phyloP scores from a whole-genome alignment of 1,140 invertebrate genomes.

The Drosophila tristis region DNA sequence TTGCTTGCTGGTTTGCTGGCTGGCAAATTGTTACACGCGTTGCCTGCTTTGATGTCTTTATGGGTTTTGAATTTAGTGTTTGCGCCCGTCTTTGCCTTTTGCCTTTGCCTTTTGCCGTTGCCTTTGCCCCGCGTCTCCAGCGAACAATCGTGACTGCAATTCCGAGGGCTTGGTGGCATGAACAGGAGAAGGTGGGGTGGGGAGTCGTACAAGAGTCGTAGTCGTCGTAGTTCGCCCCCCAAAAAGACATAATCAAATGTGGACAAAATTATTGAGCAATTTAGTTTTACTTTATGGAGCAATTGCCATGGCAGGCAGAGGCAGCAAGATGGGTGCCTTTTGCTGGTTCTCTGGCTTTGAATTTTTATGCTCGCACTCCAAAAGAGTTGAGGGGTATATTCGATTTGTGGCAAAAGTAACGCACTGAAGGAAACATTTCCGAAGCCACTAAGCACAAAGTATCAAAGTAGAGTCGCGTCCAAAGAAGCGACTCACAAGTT shows the following conservation, averaged over 20 bases:
- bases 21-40: conserved; percentile 83
- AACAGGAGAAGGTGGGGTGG: not conserved
- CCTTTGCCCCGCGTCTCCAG: conserved; percentile 40
- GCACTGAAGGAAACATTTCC: too few relatives aligned
- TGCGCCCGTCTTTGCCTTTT: conserved; percentile 33
- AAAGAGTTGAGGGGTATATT: too few relatives aligned
- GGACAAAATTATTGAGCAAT: conserved; percentile 83
- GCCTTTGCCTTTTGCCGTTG: not conserved
- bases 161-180: conserved; percentile 34
- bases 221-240: conserved; percentile 1
- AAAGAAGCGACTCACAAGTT: too few relatives aligned
- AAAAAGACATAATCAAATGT: conserved; percentile 82
- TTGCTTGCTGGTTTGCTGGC: conserved; percentile 54
- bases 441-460: too few relatives aligned
- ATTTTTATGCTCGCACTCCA: too few relatives aligned
- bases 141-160: conserved; percentile 75
- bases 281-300: conserved; percentile 83
- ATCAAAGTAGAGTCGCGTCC: too few relatives aligned
- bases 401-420: too few relatives aligned
- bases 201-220: not conserved
- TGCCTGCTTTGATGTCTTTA: conserved; percentile 81
- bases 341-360: conserved; percentile 4
- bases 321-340: conserved; percentile 1
- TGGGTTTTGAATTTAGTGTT: conserved; percentile 79
- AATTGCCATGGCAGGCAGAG: conserved; percentile 56